A percentile compares a stretch with the other conserved stretches of the same genome.
These are phyloP conservation scores for Eupithecia abbreviata DNA, from an alignment of 2,888 invertebrate species.

Conservation along the genomic window DNA sequence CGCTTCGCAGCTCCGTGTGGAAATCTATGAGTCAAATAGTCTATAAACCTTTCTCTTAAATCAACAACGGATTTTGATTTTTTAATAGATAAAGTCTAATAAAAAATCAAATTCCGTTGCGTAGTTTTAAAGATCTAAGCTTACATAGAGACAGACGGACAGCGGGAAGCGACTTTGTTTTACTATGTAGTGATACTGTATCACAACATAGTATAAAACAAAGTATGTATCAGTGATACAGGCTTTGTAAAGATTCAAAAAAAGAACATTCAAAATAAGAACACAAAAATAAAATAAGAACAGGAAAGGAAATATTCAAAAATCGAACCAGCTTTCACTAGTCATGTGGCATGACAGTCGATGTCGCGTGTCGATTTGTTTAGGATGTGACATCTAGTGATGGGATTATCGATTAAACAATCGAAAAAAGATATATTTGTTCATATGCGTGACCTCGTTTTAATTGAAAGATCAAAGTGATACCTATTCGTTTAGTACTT, in stretches of 20 bases:
- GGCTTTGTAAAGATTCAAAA: neutral
- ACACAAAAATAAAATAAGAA: neutral
- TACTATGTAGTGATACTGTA: no score
- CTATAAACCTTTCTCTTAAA: no score
- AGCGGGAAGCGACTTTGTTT: no score
- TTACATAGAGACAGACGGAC: no score
- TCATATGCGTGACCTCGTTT: constrained; percentile 29
- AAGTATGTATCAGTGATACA: no score
- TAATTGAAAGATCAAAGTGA: constrained; percentile 21
- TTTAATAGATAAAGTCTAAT: no score
- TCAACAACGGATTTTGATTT: no score
- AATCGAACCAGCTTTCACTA: constrained; percentile 33
- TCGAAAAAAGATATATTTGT: constrained; percentile 42
- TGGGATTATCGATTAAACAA: constrained; percentile 52
- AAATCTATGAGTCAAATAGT: no score
- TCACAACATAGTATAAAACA: no score
- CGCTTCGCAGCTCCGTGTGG: no score
- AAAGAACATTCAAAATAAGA: neutral
- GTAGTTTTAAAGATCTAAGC: no score
- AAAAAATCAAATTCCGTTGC: no score
- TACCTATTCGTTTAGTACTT: neutral
- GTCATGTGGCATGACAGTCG: constrained; percentile 56
- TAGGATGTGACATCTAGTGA: constrained; percentile 55
- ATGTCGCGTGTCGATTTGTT: constrained; percentile 52
- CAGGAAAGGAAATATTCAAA: constrained; percentile 25